Evolutionary conservation across 2,113 vertebrate genomes (phyloP).

Genomic region (Larimichthys polyactis): DNA sequence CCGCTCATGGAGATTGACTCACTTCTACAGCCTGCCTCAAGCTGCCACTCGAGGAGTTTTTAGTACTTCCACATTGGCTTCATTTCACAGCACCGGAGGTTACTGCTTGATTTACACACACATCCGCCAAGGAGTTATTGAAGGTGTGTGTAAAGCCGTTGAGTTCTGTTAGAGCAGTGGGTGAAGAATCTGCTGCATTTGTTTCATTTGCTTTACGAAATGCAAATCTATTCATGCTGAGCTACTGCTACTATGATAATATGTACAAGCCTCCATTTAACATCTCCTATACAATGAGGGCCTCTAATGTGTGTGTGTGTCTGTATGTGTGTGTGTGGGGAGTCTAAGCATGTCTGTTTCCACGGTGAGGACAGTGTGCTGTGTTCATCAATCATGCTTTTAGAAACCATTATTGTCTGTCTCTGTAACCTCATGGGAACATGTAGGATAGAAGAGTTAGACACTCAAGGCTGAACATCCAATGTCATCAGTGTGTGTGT

Average conservation of each 20-base stretch:
- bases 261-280: slow-evolving; percentile 14
- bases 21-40: too few species aligned
- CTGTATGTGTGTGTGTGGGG: slow-evolving; percentile 1
- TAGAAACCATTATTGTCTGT: slow-evolving; percentile 65
- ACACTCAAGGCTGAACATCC: slow-evolving; percentile 55
- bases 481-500: not conserved
- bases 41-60: too few species aligned
- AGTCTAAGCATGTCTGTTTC: slow-evolving; percentile 28
- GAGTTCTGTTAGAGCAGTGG: not conserved
- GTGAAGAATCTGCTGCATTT: not conserved
- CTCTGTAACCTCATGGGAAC: slow-evolving; percentile 52
- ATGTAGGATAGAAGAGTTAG: slow-evolving; percentile 38
- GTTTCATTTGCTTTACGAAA: not conserved
- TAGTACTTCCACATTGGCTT: too few species aligned
- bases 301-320: not conserved
- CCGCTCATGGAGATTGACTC: too few species aligned
- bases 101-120: too few species aligned
- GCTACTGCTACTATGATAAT: slow-evolving; percentile 15
- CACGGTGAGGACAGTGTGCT: slow-evolving; percentile 49
- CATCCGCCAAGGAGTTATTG: too few species aligned
- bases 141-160: not conserved
- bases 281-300: slow-evolving; percentile 1
- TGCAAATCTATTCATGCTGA: slow-evolving; percentile 13
- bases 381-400: slow-evolving; percentile 71
- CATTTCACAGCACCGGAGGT: too few species aligned